Evolutionary conservation across 2,113 vertebrate species (phyloP).

Genomic region (Barbus barbus): DNA sequence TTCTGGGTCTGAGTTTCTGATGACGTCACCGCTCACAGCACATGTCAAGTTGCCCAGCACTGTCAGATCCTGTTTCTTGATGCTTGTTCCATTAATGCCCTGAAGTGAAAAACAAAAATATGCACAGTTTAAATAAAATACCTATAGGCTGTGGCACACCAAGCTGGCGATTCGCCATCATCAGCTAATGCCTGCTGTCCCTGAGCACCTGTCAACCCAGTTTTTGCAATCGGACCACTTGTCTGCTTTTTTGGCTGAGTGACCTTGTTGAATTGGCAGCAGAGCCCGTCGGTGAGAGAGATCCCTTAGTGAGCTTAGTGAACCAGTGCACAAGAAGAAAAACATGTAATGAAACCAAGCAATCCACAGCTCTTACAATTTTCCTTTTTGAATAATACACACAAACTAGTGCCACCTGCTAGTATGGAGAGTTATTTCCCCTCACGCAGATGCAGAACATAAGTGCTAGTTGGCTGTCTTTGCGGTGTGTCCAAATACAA

Average conservation of each 20-base stretch:
- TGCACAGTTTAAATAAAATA: neutral
- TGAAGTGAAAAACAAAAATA: conserved; percentile 20
- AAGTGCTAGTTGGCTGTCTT: neutral
- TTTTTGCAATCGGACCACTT: too few relatives aligned
- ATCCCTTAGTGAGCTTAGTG: neutral
- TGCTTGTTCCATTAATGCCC: conserved; percentile 42
- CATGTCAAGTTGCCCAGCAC: conserved; percentile 60
- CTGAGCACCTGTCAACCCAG: too few relatives aligned
- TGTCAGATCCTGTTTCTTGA: conserved; percentile 39
- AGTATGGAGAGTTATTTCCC: neutral
- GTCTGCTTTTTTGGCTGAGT: too few relatives aligned
- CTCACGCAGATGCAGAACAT: neutral
- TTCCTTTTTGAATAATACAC: too few relatives aligned
- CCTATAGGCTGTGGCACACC: too few relatives aligned
- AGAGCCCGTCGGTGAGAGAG: neutral
- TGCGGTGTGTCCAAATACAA: neutral
- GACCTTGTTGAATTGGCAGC: neutral
- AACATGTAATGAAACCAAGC: too few relatives aligned
- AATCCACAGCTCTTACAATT: too few relatives aligned
- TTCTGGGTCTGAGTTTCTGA: conserved; percentile 54
- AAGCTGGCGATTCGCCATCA: too few relatives aligned
- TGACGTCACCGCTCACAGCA: conserved; percentile 39
- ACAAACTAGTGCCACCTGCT: too few relatives aligned
- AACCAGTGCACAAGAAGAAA: neutral
- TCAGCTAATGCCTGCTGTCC: too few relatives aligned